Base-by-base conservation (phyloP, 2,888 invertebrate species). In the Plebejus argus region DNA sequence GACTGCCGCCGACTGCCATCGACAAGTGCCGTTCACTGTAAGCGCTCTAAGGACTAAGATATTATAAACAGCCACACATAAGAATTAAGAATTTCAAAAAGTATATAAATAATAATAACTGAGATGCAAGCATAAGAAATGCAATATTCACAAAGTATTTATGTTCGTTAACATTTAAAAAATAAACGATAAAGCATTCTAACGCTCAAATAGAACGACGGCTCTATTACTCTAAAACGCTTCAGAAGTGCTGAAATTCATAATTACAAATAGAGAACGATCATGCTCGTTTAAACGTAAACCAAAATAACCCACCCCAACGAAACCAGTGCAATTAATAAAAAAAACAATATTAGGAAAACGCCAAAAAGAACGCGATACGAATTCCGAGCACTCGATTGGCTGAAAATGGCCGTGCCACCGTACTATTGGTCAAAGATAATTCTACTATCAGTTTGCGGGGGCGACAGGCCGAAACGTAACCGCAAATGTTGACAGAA, bases 381-480 rank as follows among this genome's bases (percentile, higher is more conserved):
- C 85, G 85, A 87, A 85, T 83, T 85, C 85, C 84, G 82, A 84
- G 84, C 83, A 81, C 86, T 87, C 86, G 86, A 93, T 94, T 94
- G 94, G 94, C 86, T 88, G 87, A 86, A 90, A 92, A 90, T 86
- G 86, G 85, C 83, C 84, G 82, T 84, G 88, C 89, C 86, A 87
- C 87, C 88, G 87, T 90, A 84, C 90, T 89, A 94, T 94, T 94
- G 94, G 94, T 89, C 91, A 91, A 91, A 92, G 92, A 94, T 93
- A 93, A 94, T 91, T 87, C 91, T 92, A 89, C 88, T 90, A 90
- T 89, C 89, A 88, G 90, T 90, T 89, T 90, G 89, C 89, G 90
- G 91, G 90, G 91, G 90, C 90, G 91, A 91, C 91, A 90, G 89
- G 90, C 90, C 90, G 86, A 90, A 90, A 88, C 86, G 84, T 88